Evolutionary conservation across 2,113 vertebrate species (phyloP).

Genomic region (Coturnix japonica): DNA sequence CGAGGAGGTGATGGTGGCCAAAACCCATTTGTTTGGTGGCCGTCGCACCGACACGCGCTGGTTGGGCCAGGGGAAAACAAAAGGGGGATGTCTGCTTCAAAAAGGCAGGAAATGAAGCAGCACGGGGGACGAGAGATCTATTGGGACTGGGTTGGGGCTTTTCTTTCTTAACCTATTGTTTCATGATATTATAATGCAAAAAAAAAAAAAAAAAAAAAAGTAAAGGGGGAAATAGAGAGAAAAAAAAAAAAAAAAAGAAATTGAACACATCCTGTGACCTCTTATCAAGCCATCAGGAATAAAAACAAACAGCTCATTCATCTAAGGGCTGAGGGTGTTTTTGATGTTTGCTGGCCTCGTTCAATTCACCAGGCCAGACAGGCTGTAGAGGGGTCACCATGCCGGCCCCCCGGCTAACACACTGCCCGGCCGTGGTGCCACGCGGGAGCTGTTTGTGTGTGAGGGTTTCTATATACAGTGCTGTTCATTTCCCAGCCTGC

Average conservation of each 20-base stretch:
- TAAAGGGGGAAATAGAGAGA: conserved; percentile 13
- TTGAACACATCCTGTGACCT: conserved; percentile 88
- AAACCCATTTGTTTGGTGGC: conserved; percentile 73
- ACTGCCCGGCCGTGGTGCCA: neutral
- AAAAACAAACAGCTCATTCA: conserved; percentile 67
- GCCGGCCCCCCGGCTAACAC: neutral
- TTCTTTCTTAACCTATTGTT: conserved; percentile 89
- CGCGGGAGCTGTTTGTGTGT: neutral
- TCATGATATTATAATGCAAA: conserved; percentile 74
- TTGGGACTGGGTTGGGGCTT: conserved; percentile 78
- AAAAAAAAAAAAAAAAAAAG: conserved; percentile 68
- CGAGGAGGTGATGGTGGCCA: conserved; percentile 73
- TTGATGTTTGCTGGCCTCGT: conserved; percentile 46
- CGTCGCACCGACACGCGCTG: conserved; percentile 76
- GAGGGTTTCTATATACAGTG: neutral
- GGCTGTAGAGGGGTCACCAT: neutral
- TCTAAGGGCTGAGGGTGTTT: conserved; percentile 29
- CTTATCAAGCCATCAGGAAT: conserved; percentile 78
- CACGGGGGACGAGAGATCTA: conserved; percentile 67
- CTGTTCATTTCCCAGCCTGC: neutral
- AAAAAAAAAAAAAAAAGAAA: conserved; percentile 34
- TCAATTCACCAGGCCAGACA: neutral
- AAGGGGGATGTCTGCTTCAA: conserved; percentile 82
- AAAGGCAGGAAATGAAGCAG: conserved; percentile 79
- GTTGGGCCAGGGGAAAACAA: conserved; percentile 73